A percentile compares a stretch with the other conserved stretches of the same genome.
Conservation (phyloP, 1,140 invertebrate species). For the Leptinotarsa lineolata region DNA sequence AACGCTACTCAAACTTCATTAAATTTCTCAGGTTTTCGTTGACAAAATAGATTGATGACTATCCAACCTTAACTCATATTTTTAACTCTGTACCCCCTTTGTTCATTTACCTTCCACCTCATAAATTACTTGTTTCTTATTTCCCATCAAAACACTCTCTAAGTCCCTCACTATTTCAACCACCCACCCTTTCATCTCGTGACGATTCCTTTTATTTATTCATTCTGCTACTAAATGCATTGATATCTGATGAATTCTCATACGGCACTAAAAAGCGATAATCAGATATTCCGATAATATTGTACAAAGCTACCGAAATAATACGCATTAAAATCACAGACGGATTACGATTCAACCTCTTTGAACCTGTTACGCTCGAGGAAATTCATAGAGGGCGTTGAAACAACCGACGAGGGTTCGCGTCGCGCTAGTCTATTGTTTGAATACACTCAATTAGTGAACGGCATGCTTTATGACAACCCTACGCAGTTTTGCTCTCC, state of each 20-base stretch:
- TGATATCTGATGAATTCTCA: slow-evolving; percentile 30
- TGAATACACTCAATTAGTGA: slow-evolving; percentile 47
- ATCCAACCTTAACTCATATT: neutral
- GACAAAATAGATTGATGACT: neutral
- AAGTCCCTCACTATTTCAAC: neutral
- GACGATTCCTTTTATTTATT: slow-evolving; percentile 22
- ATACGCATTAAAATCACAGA: slow-evolving; percentile 55
- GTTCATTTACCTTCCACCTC: no score
- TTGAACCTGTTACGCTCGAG: slow-evolving; percentile 52
- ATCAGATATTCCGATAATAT: slow-evolving; percentile 50
- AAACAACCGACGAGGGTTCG: slow-evolving; percentile 42
- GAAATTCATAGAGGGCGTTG: slow-evolving; percentile 42
- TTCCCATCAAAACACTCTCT: neutral
- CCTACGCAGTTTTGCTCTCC: neutral
- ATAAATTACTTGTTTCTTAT: neutral
- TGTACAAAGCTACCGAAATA: slow-evolving; percentile 52
- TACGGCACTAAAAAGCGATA: slow-evolving; percentile 38
- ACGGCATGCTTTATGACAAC: slow-evolving; percentile 41
- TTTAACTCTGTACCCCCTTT: neutral
- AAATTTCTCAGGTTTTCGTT: no score
- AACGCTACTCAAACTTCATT: no score
- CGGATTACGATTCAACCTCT: slow-evolving; percentile 49
- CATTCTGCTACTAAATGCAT: slow-evolving; percentile 27
- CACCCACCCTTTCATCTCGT: slow-evolving; percentile 15
- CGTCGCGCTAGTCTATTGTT: slow-evolving; percentile 40